Base-by-base conservation (phyloP, 2,888 invertebrate genomes). In the Chrysopilus asiliformis region DNA sequence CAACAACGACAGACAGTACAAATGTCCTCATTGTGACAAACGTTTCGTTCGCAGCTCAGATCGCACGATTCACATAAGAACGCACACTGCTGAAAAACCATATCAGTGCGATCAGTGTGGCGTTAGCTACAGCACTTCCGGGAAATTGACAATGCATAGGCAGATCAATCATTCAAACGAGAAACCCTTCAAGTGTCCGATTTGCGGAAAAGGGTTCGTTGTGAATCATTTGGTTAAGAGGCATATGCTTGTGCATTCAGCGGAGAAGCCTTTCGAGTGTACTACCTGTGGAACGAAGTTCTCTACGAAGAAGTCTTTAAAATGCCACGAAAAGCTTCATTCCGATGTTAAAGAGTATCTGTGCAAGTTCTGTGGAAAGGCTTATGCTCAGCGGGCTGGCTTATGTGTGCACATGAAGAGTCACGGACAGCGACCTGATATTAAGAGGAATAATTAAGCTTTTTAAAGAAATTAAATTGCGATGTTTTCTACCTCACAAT, bases 181-280 rank as follows among this genome's bases (percentile, higher is more conserved):
- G 40, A 77, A 81, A 41, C 81, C 83, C 0, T 85, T 72, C 47
- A 60, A 68, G 1, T 85, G 85, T 44, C 78, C 79, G 66, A 79
- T 85, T 12, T 87, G 87, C 58, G 83, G 83, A 81, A 34, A 86
- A 56, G 72, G 79, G 34, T 87, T 87, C 64, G 83, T 79, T 54
- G 81, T 83, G 8, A 70, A 83, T 40, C 86, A 86, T 62, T 87
- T 86, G 53, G 68, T 85, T 40, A 85, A 86, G 64, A 80, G 81
- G 8, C 86, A 86, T 56, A 70, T 83, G 19, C 86, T 84, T 59
- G 77, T 83, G 31, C 87, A 87, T 61, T 82, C 81, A 50, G 80
- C 84, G 55, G 82, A 84, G 56, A 87, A 86, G 50, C 86, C 85
- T 0, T 87, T 84, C 59, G 84, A 84, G 58, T 87, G 86, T 53